Base-by-base conservation (phyloP, 1,140 invertebrate species). In the Trichoplusia ni region DNA sequence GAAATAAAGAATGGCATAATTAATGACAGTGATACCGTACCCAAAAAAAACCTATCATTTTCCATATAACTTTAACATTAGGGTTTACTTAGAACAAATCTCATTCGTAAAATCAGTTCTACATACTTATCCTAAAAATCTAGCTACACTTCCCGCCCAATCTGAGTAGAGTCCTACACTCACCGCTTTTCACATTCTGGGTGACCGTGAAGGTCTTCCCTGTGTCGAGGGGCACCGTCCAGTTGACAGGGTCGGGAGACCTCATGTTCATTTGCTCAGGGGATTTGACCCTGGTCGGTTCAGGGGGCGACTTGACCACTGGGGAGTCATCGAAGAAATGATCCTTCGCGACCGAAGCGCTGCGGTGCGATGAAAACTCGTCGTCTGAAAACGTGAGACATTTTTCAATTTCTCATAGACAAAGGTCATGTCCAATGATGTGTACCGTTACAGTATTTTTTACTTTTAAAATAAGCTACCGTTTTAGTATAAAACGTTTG, bases 141-240 rank as follows among this genome's bases (percentile, higher is more conserved):
- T 88, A 73, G 71, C 79, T 76, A 86, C 75, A 69, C 77, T 83
- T 67, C 62, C 81, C 68, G 73, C 78, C 73, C 19, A 84, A 69
- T 71, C 76, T 81, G 70, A 68, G 68, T 47, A 88, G 65, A 19
- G 84, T 69, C 61, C 74, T 74, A 67, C 73, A 84, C 87, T 91
- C 91, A 96, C 96, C 96, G 92, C 96, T 95, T 88, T 95, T 94
- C 69, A 97, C 95, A 90, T 97, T 97, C 91, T 97, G 96, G 27
- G 96, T 97, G 68, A 97, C 96, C 37, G 96, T 97, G 88, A 98
- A 97, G 4, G 96, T 97, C 92, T 97, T 97, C 64, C 96, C 96
- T 62, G 96, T 98, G 86, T 98, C 97, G 69, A 98, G 92, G 42
- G 97, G 96, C 58, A 98, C 97, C 14, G 96, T 98, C 97, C 97